Conservation (phyloP, 2,113 vertebrate genomes). For the Alexandromys fortis region DNA sequence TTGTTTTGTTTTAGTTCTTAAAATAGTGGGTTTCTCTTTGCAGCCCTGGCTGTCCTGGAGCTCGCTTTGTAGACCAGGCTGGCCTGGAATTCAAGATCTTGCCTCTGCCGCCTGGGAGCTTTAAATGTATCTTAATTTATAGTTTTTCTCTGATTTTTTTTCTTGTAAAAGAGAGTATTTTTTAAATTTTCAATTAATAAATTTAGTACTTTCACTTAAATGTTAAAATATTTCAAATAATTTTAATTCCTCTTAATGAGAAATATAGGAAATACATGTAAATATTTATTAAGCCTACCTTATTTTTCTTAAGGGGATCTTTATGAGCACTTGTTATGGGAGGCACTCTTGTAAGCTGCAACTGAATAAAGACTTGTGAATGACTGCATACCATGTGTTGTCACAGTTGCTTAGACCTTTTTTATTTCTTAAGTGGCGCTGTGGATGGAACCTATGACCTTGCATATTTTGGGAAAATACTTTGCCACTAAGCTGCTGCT, state of each 20-base stretch:
- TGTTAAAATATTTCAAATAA: not conserved
- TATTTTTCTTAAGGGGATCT: not conserved
- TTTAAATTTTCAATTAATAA: constrained; percentile 42
- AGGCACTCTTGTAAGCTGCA: not conserved
- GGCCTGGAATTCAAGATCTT: not conserved
- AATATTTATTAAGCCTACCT: not conserved
- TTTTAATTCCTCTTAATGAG: constrained; percentile 18
- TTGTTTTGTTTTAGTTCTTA: not conserved
- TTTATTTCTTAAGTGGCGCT: not conserved
- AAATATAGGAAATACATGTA: not conserved
- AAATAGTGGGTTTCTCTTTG: not conserved
- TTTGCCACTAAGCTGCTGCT: not conserved
- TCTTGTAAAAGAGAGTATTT: constrained; percentile 1
- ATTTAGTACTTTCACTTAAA: constrained; percentile 30
- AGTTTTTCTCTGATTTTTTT: constrained; percentile 31
- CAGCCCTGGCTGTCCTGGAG: not conserved
- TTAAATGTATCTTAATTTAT: constrained; percentile 26
- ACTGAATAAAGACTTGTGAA: not conserved
- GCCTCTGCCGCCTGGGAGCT: not conserved
- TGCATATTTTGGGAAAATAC: not conserved
- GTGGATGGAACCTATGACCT: not conserved
- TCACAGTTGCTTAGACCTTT: not conserved
- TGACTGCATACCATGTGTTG: not conserved
- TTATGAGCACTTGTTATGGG: not conserved
- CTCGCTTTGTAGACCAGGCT: not conserved